These are phyloP conservation scores for Psephotus haematonotus DNA, from an alignment of 2,113 vertebrate genomes.

Conservation along the genomic window DNA sequence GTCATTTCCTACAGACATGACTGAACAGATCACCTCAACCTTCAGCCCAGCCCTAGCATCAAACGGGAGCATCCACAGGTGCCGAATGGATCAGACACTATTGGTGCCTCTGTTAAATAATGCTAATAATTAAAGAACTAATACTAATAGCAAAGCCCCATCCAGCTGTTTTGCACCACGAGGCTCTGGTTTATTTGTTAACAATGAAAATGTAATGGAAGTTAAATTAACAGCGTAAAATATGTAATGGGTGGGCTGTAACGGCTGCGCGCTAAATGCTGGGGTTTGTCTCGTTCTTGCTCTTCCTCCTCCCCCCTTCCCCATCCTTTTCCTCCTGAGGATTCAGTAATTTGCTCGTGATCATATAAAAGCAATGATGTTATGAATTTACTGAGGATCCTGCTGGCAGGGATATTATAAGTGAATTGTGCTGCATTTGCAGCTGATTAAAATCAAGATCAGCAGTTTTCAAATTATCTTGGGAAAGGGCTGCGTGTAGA, in stretches of 20 bases:
- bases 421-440: slow-evolving; percentile 72
- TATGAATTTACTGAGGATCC: slow-evolving; percentile 64
- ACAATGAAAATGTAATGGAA: slow-evolving; percentile 42
- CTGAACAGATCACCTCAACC: slow-evolving; percentile 20
- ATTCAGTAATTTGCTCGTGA: slow-evolving; percentile 59
- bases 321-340: slow-evolving; percentile 51
- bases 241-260: slow-evolving; percentile 3
- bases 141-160: neutral
- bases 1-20: slow-evolving; percentile 5
- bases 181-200: slow-evolving; percentile 51
- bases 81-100: neutral
- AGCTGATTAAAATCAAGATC: slow-evolving; percentile 65
- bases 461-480: slow-evolving; percentile 70
- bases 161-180: slow-evolving; percentile 49
- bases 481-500: slow-evolving; percentile 40
- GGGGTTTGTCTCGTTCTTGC: neutral
- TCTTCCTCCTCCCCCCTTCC: neutral
- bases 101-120: slow-evolving; percentile 26
- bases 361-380: slow-evolving; percentile 53
- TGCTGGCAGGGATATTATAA: slow-evolving; percentile 57
- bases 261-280: neutral
- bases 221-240: slow-evolving; percentile 58
- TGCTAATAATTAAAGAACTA: neutral
- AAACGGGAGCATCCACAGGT: neutral
- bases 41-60: neutral